Evolutionary conservation across 2,113 vertebrate genomes (phyloP).

Genomic region (Bubo blakistoni): DNA sequence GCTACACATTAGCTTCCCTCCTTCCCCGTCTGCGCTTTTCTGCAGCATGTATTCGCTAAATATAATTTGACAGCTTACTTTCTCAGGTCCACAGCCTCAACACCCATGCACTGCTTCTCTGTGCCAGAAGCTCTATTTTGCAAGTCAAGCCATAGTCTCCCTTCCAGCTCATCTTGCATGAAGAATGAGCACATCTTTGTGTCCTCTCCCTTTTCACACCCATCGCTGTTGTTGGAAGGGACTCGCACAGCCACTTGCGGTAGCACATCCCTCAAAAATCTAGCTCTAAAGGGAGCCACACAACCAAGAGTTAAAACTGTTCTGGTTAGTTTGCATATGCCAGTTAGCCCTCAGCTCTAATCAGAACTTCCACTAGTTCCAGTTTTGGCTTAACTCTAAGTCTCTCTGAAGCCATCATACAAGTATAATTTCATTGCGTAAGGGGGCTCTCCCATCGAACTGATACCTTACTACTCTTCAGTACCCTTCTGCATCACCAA

Average conservation of each 20-base stretch:
- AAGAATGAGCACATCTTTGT: background rate
- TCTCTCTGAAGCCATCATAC: constrained; percentile 6
- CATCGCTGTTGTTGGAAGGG: background rate
- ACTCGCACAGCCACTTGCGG: background rate
- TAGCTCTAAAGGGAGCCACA: background rate
- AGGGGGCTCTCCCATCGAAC: background rate
- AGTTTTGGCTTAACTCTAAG: constrained; percentile 28
- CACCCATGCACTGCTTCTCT: background rate
- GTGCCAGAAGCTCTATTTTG: constrained; percentile 24
- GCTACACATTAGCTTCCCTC: background rate
- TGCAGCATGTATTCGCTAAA: background rate
- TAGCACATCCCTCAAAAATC: background rate
- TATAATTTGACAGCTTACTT: constrained; percentile 40
- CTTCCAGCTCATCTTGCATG: background rate
- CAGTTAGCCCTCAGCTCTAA: background rate
- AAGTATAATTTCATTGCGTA: background rate
- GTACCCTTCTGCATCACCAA: background rate
- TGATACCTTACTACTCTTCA: background rate
- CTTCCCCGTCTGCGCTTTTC: background rate
- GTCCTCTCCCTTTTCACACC: background rate
- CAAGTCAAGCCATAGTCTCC: background rate
- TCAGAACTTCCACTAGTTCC: constrained; percentile 9
- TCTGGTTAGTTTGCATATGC: background rate
- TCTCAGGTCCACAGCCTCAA: constrained; percentile 29
- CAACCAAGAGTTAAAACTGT: background rate